A percentile compares a stretch with the other conserved stretches of the same genome.
Conservation (phyloP, 2,797 vertebrate species). For the Momotus momota region DNA sequence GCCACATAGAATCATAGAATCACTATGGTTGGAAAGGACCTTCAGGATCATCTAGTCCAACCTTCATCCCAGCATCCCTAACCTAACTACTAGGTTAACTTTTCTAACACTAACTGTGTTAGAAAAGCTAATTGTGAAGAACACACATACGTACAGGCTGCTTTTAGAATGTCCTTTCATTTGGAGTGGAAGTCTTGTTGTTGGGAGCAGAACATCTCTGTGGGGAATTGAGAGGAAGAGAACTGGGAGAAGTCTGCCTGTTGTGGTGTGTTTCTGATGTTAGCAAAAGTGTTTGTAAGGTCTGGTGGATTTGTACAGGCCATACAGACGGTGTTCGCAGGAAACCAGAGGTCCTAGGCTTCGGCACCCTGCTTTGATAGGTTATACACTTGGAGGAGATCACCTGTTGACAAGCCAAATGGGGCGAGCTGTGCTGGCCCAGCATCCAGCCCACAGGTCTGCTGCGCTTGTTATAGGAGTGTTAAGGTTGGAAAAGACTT, state of each 20-base stretch:
- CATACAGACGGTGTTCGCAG: not conserved
- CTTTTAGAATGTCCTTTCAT: not conserved
- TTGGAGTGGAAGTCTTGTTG: too few species aligned
- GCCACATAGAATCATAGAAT: too few species aligned
- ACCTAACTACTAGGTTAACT: too few species aligned
- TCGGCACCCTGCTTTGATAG: fast-evolving
- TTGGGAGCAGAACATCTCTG: not conserved
- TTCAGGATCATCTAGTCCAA: too few species aligned
- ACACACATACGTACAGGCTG: not conserved
- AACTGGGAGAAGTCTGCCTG: fast-evolving
- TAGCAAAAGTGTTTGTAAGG: not conserved
- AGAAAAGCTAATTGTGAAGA: not conserved
- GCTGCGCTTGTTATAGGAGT: not conserved
- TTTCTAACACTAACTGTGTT: not conserved
- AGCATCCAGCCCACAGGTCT: not conserved
- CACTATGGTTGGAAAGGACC: too few species aligned
- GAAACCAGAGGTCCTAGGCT: not conserved
- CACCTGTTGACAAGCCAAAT: not conserved
- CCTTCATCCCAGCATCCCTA: too few species aligned
- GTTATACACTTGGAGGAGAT: not conserved
- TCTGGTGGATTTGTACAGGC: not conserved
- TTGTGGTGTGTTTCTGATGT: not conserved
- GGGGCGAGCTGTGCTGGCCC: not conserved
- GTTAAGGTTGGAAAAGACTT: not conserved
- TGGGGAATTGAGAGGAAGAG: not conserved